These are phyloP conservation scores for Phymastichus coffea DNA, from an alignment of 1,140 invertebrate genomes.

Conservation along the genomic window DNA sequence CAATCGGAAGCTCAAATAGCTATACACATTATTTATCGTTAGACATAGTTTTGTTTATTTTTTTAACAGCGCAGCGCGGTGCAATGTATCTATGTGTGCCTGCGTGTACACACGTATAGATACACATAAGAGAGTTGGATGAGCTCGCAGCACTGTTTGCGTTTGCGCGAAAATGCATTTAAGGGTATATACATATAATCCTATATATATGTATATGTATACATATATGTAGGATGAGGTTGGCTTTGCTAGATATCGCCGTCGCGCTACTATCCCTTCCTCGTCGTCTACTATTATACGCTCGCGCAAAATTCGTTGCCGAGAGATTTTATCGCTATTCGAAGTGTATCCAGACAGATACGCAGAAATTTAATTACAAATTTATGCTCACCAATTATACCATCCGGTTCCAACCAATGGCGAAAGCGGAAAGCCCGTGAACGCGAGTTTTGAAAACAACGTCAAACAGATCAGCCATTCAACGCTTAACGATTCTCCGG, in stretches of 20 bases:
- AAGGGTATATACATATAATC: no score
- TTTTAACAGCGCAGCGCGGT: no score
- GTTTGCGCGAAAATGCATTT: background rate
- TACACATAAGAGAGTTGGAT: no score
- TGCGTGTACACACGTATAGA: no score
- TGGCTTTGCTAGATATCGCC: slow-evolving; percentile 7
- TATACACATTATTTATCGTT: background rate
- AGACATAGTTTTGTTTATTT: background rate
- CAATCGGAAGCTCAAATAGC: no score
- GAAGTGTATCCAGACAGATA: slow-evolving; percentile 2
- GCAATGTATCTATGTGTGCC: no score
- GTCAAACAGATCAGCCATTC: background rate
- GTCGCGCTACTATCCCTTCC: background rate
- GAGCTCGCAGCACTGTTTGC: no score
- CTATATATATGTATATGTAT: no score
- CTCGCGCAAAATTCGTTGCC: background rate
- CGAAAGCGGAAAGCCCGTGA: background rate
- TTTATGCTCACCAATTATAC: background rate
- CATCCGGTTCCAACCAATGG: background rate
- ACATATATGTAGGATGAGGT: no score
- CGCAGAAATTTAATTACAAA: slow-evolving; percentile 13
- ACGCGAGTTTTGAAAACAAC: no score
- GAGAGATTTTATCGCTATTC: slow-evolving; percentile 12
- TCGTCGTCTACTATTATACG: background rate
- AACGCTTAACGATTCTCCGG: background rate